Conservation (phyloP, 2,113 vertebrate species). For the Sinocyclocheilus rhinocerous region DNA sequence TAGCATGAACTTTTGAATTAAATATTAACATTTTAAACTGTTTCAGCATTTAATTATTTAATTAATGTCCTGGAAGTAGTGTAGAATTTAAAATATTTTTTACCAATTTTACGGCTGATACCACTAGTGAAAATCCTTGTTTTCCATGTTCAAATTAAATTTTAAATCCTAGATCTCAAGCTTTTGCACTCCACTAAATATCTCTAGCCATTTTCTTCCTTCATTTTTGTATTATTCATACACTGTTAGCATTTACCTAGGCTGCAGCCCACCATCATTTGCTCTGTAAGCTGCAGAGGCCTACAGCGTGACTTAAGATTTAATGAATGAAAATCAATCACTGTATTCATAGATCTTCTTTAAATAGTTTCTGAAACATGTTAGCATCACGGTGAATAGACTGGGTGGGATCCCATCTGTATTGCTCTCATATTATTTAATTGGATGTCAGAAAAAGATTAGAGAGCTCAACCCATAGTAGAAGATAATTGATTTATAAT, state of each 20-base stretch:
- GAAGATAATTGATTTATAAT: constrained; percentile 71
- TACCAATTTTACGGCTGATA: no score
- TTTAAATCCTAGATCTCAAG: not conserved
- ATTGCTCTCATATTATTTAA: constrained; percentile 56
- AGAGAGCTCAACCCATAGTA: constrained; percentile 59
- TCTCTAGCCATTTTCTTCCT: not conserved
- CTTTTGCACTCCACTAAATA: not conserved
- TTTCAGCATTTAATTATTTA: not conserved
- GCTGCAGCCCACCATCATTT: not conserved
- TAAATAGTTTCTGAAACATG: constrained; percentile 47
- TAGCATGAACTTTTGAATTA: not conserved
- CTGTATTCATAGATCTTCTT: constrained; percentile 41
- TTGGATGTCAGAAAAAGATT: constrained; percentile 55
- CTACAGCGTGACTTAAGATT: constrained; percentile 21
- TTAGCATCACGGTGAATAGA: constrained; percentile 40
- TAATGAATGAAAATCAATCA: constrained; percentile 37
- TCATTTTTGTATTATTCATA: not conserved
- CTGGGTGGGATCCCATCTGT: constrained; percentile 48
- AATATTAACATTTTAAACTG: not conserved
- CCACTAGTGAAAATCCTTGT: no score
- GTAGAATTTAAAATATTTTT: no score
- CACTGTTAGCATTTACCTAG: not conserved
- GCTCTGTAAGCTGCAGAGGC: constrained; percentile 4
- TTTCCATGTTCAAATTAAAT: not conserved
- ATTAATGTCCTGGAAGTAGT: not conserved